Evolutionary conservation across 2,113 vertebrate species (phyloP).

Genomic region (Podarcis cretensis): DNA sequence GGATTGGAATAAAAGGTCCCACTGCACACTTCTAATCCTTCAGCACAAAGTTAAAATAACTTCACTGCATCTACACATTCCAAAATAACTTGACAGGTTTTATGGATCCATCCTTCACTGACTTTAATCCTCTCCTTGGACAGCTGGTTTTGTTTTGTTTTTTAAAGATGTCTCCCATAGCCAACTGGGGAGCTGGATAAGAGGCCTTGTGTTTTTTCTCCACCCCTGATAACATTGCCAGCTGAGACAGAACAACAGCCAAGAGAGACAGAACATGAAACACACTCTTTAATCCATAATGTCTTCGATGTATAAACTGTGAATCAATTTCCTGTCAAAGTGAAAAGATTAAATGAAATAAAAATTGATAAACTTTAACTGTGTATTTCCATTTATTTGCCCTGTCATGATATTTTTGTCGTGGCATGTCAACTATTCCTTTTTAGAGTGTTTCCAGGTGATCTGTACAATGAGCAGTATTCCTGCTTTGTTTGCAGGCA

Average conservation of each 20-base stretch:
- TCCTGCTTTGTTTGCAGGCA: no score
- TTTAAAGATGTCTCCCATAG: background rate
- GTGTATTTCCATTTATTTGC: background rate
- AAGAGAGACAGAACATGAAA: background rate
- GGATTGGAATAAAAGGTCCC: slow-evolving; percentile 36
- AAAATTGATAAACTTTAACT: background rate
- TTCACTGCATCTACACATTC: slow-evolving; percentile 27
- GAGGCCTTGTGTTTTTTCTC: background rate
- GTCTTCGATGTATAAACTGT: slow-evolving; percentile 34
- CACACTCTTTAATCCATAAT: background rate
- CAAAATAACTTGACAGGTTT: slow-evolving; percentile 32
- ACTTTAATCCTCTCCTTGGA: background rate
- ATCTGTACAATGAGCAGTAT: no score
- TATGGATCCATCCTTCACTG: background rate
- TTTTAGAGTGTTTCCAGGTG: no score
- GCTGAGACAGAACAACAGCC: background rate
- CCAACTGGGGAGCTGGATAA: background rate
- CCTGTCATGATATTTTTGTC: background rate
- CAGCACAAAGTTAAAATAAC: slow-evolving; percentile 32
- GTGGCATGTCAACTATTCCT: background rate
- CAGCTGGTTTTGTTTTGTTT: background rate
- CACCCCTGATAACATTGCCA: background rate
- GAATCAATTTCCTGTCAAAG: slow-evolving; percentile 57
- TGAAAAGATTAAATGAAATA: slow-evolving; percentile 23
- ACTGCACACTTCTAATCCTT: slow-evolving; percentile 48